Base-by-base conservation (phyloP, 2,888 invertebrate species). In the Epirrita christyi region DNA sequence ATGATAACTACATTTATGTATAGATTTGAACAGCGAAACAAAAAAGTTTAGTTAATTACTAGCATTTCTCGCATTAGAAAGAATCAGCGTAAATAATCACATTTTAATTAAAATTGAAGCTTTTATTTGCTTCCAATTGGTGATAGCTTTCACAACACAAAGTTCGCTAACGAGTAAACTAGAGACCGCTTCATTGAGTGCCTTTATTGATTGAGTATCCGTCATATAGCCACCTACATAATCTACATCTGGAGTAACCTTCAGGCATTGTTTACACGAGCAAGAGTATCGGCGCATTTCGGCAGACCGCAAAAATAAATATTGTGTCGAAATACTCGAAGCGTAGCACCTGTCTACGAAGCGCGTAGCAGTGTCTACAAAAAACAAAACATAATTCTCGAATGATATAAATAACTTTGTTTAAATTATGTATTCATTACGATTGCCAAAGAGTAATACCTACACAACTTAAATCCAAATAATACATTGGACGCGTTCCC, bases 91-190 rank as follows among this genome's bases (percentile, higher is more conserved):
- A 21, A 29, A 29, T 27, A 42, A 42, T 27, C 13, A 13, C 7
- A 21, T 6, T 44, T 51, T 52, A 48, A 57, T 47, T n/a, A 38
- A 21, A 4, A 44, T 43, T 54, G 27, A 45, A 40, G 54, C 42
- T 42, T 50, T 47, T 38, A 34, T 46, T 40, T 49, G 62, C 49
- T 70, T 64, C 63, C 54, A 48, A 58, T 56, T 44, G 45, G 50
- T 56, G 68, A 71, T 69, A 66, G 60, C 55, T 63, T 69, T 66
- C 59, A 67, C 61, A 55, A 63, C 8, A 36, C 49, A 34, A 56
- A 70, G 67, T 72, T 75, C 63, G 61, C 48, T 68, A 69, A 71
- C 66, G 63, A 68, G 64, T 53, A 55, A 67, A 68, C 67, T 69
- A 63, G 52, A 42, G 49, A 44, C 53, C 54, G 55, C 62, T 70